Evolutionary conservation across 53 echinoderm and acorn worm species (phyloP), one percentile per base, ranked within the genome.

Genomic region (Henricia sp.): DNA sequence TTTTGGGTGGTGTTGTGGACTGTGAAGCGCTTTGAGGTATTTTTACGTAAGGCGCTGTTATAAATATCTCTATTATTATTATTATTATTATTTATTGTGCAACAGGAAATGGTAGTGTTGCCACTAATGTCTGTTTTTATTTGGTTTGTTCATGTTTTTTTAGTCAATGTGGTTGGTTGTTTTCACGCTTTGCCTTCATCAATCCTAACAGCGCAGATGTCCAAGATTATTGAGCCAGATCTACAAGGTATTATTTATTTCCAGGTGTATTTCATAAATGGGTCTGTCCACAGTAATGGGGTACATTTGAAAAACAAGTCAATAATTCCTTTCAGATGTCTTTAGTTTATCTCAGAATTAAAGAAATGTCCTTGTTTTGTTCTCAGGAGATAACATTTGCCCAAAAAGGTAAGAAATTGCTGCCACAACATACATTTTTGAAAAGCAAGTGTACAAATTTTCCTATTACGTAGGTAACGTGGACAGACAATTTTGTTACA

Each of bases 171-270:
- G 48, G 80, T 50, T 64, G 80, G 80, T 64, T 63, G 80, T 28
- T 60, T 80, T 14, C 80, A 80, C 35, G 80, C 80, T 19, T 27
- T 80, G 21, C 80, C 80, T 10, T 64, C 80, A 25, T 63, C 64
- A 20, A 50, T 80, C 30, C 42, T 80, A 19, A 64, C 50, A 24
- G 65, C 63, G 1, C 62, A 64, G 80, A 80, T 80, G 80, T 80
- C 80, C 14, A 80, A 80, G 48, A 9, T 80, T 3, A 80, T 80
- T 64, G 80, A 80, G 8, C 80, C 80, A 42, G n/a, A 44, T 11
- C 63, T 80, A 35, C 80, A 80, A 64, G 80, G 80, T 80, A 64
- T 52, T 56, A 20, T n/a, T n/a, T n/a, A n/a, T n/a, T n/a, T n/a
- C 48, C 48, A 10, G 8, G 8, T 46, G 56, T 26, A 55, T 55